A percentile compares a stretch with the other conserved stretches of the same genome.
phyloP scores from a whole-genome alignment of 2,113 vertebrate genomes.

The Anser cygnoides region DNA sequence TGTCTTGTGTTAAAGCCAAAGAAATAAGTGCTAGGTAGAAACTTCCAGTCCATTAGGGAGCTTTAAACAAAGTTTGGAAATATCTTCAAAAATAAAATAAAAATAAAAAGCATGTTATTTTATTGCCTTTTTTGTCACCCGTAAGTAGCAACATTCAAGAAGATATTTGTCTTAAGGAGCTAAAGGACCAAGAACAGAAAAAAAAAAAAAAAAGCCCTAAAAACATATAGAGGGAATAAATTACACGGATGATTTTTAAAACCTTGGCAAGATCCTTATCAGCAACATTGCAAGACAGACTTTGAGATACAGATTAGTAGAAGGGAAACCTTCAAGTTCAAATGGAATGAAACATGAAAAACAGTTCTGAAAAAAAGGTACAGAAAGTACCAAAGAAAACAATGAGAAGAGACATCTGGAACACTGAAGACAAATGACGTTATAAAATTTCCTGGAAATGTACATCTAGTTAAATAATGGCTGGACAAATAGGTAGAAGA shows the following conservation, averaged over 20 bases:
- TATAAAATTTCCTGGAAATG: not conserved
- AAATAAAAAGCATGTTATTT: not conserved
- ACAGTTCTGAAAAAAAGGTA: not conserved
- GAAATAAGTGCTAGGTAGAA: slow-evolving; percentile 1
- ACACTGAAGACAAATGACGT: not conserved
- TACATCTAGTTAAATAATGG: not conserved
- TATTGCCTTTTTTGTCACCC: not conserved
- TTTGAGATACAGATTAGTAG: not conserved
- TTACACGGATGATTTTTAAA: not conserved
- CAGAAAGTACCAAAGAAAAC: not conserved
- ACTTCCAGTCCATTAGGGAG: not conserved
- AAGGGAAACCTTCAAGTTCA: not conserved
- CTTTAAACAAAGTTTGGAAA: not conserved
- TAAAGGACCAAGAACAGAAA: not conserved
- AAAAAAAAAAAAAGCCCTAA: not conserved
- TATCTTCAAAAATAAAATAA: not conserved
- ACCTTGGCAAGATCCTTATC: not conserved
- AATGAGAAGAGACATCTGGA: not conserved
- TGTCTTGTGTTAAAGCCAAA: not conserved
- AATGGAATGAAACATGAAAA: not conserved
- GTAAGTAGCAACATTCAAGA: not conserved
- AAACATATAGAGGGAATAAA: not conserved
- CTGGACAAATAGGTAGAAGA: not conserved
- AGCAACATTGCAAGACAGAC: not conserved
- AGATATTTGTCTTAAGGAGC: not conserved